These are phyloP conservation scores for Rapana venosa DNA, from an alignment of 2,888 invertebrate genomes.

Conservation along the genomic window DNA sequence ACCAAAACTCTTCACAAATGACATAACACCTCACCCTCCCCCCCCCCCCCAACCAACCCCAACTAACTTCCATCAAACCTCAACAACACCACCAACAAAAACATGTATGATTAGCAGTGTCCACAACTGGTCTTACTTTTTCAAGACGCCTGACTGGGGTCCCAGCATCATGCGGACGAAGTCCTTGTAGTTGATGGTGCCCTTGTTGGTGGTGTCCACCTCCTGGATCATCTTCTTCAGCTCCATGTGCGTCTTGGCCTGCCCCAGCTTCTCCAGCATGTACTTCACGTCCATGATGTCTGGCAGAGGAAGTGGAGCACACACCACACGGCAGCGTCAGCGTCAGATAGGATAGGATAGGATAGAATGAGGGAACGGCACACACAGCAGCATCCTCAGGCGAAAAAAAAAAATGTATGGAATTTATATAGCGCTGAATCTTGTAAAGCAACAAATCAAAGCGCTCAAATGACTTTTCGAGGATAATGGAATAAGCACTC, in stretches of 20 bases:
- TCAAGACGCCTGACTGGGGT: constrained; percentile 68
- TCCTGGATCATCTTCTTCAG: constrained; percentile 76
- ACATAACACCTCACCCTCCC: too few species aligned
- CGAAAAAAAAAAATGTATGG: too few species aligned
- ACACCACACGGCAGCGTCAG: too few species aligned
- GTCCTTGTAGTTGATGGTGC: constrained; percentile 73
- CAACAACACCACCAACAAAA: neutral
- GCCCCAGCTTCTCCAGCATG: constrained; percentile 75
- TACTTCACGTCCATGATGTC: constrained; percentile 74
- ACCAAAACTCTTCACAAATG: too few species aligned
- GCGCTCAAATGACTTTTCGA: too few species aligned
- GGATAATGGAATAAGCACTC: too few species aligned
- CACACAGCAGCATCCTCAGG: too few species aligned
- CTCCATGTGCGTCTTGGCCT: constrained; percentile 75
- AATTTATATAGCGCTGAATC: too few species aligned
- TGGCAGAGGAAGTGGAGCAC: constrained; percentile 51
- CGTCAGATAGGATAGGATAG: too few species aligned
- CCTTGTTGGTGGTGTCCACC: constrained; percentile 69
- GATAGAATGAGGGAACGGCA: too few species aligned
- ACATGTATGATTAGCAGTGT: too few species aligned
- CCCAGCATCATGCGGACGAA: constrained; percentile 76
- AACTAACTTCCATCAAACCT: neutral
- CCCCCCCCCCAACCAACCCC: neutral
- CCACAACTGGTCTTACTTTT: constrained; percentile 66
- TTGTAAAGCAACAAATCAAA: too few species aligned